These are phyloP conservation scores for Paramormyrops hopkinsi DNA, from an alignment of 2,797 vertebrate genomes.

Conservation along the genomic window DNA sequence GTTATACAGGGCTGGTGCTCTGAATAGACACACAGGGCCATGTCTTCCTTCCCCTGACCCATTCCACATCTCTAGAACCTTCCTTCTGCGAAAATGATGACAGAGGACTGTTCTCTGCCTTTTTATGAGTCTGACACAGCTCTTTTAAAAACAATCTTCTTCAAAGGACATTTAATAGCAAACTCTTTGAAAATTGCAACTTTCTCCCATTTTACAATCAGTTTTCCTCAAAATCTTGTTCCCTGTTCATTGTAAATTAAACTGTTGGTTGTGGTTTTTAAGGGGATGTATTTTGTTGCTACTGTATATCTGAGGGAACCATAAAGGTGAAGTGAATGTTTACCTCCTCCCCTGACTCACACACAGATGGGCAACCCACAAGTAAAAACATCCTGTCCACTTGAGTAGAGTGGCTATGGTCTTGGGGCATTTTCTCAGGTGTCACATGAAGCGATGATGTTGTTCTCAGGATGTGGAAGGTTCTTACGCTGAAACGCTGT, in stretches of 20 bases:
- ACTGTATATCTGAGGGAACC: neutral
- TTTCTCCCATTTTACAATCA: neutral
- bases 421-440: neutral
- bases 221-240: neutral
- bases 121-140: neutral
- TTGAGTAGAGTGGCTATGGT: neutral
- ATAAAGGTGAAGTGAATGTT: neutral
- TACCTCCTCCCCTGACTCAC: slow-evolving; percentile 23
- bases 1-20: neutral
- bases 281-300: neutral
- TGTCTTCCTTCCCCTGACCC: neutral
- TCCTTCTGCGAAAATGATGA: neutral
- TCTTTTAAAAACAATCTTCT: neutral
- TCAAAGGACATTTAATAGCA: neutral
- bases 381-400: neutral
- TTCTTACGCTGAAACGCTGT: slow-evolving; percentile 48
- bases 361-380: slow-evolving; percentile 24
- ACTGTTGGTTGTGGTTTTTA: neutral
- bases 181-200: neutral
- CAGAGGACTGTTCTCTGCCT: neutral
- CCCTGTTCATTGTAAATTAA: neutral
- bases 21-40: neutral
- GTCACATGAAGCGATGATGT: slow-evolving; percentile 24
- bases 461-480: slow-evolving; percentile 34
- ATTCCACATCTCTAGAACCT: neutral